Evolutionary conservation across 2,888 invertebrate species (phyloP).

Genomic region (Eristalinus aeneus): DNA sequence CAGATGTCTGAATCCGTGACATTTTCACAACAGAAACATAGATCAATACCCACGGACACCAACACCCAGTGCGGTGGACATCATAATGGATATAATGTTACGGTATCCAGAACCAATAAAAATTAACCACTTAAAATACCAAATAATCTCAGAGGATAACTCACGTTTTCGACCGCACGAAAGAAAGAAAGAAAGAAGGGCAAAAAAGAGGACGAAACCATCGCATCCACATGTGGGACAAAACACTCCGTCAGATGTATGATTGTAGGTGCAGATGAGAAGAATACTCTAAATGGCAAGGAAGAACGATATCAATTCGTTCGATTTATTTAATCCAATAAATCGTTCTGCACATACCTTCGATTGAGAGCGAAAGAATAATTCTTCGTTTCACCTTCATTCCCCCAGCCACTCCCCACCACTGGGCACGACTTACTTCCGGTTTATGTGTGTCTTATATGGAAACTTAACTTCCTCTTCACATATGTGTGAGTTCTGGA

Average conservation of each 20-base stretch:
- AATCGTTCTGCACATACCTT: constrained; percentile 40
- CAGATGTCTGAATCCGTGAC: neutral
- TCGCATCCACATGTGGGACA: neutral
- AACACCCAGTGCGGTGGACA: neutral
- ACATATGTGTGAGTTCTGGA: neutral
- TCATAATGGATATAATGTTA: constrained; percentile 45
- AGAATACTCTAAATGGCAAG: constrained; percentile 27
- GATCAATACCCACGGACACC: neutral
- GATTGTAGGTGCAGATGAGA: neutral
- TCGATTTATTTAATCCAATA: constrained; percentile 65
- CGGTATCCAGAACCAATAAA: constrained; percentile 57
- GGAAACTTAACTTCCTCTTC: constrained; percentile 3
- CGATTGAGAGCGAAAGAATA: neutral
- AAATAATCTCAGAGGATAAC: constrained; percentile 49
- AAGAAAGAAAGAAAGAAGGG: constrained; percentile 4
- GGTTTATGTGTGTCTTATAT: constrained; percentile 25
- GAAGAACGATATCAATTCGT: constrained; percentile 60
- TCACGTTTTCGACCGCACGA: constrained; percentile 12
- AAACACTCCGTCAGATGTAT: neutral
- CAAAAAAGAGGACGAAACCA: neutral
- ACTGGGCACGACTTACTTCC: constrained; percentile 6
- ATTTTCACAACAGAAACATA: neutral
- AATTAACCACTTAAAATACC: constrained; percentile 61
- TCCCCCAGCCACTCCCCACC: neutral
- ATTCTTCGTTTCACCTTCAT: constrained; percentile 2